These are phyloP conservation scores for Ptychochromis oligacanthus DNA, from an alignment of 2,113 vertebrate species.

Conservation along the genomic window DNA sequence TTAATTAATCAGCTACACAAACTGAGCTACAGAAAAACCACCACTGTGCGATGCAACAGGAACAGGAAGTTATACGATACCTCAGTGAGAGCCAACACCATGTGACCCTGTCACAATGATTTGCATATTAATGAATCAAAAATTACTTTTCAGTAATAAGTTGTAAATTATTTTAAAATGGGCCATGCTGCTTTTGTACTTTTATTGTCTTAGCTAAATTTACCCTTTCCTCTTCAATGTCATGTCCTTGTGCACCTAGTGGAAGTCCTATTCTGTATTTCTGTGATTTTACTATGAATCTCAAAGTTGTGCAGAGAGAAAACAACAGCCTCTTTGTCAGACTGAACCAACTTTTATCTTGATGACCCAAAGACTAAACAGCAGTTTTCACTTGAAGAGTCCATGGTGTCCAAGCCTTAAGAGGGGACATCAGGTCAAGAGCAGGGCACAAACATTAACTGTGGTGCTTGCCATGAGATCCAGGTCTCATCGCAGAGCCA, in stretches of 20 bases:
- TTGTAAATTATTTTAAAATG: neutral
- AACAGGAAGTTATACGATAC: too few relatives aligned
- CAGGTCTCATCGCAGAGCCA: neutral
- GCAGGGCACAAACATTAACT: neutral
- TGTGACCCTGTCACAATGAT: neutral
- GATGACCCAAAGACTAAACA: neutral
- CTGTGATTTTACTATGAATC: neutral
- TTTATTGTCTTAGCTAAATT: neutral
- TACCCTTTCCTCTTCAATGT: neutral
- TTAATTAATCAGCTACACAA: too few relatives aligned
- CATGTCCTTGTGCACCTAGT: neutral
- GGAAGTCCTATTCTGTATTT: neutral
- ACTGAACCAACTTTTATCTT: neutral
- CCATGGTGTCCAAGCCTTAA: neutral
- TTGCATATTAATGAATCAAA: neutral
- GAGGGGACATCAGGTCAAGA: neutral
- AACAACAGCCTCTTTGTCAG: neutral
- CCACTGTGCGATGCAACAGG: too few relatives aligned
- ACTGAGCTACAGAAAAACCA: too few relatives aligned
- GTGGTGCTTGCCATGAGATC: neutral
- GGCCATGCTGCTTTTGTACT: neutral
- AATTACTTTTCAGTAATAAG: neutral
- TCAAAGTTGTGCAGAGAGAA: neutral
- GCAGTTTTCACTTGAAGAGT: neutral
- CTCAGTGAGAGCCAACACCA: too few relatives aligned